These are phyloP conservation scores for Mesoclemmys tuberculata DNA, from an alignment of 2,113 vertebrate species.

Conservation along the genomic window DNA sequence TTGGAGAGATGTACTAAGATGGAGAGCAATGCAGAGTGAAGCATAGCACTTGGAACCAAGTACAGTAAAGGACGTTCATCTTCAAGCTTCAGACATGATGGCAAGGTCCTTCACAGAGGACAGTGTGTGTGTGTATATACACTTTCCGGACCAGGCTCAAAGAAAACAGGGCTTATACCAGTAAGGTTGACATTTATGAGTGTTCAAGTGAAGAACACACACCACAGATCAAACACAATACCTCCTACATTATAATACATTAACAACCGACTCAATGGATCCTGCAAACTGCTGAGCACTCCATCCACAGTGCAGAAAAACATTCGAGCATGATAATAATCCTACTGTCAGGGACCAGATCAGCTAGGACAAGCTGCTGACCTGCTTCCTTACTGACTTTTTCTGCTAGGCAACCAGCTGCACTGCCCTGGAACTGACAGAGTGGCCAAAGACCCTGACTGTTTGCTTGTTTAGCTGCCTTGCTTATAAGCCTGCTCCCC, in stretches of 20 bases:
- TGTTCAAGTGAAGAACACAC: neutral
- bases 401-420: no score
- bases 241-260: neutral
- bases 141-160: neutral
- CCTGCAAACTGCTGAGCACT: neutral
- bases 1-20: neutral
- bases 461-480: no score
- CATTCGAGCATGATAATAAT: neutral
- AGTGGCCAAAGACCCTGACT: no score
- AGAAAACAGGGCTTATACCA: neutral
- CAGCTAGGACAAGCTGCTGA: no score
- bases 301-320: neutral
- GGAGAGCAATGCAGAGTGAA: conserved; percentile 24
- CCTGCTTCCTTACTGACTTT: no score
- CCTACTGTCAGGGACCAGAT: no score
- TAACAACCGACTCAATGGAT: neutral
- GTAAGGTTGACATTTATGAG: neutral
- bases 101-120: neutral
- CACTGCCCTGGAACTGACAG: no score
- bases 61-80: accelerated
- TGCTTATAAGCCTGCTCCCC: no score
- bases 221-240: neutral
- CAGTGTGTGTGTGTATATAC: neutral
- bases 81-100: neutral
- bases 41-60: neutral